Percentiles rank a stretch among this genome's conserved stretches.
Evolutionary conservation across 2,888 invertebrate genomes (phyloP).

Genomic region (Euphydryas editha): DNA sequence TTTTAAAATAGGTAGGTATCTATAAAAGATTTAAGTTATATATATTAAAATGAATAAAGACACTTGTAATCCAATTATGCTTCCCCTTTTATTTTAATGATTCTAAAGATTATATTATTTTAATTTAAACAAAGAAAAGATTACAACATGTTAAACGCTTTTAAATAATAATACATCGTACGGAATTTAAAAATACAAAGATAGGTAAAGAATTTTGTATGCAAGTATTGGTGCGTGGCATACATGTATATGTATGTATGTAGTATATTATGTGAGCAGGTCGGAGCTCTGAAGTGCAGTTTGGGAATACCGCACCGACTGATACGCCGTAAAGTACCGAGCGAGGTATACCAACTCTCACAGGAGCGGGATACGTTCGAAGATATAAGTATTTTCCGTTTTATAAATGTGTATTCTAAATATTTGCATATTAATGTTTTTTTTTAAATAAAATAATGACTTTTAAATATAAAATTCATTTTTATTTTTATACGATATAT

Average conservation of each 20-base stretch:
- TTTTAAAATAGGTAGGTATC: too few relatives aligned
- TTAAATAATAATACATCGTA: neutral
- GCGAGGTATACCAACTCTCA: conserved; percentile 49
- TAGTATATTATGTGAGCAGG: conserved; percentile 59
- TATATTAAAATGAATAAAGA: too few relatives aligned
- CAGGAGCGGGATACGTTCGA: conserved; percentile 34
- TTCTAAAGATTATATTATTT: neutral
- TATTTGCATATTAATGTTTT: too few relatives aligned
- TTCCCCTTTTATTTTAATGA: neutral
- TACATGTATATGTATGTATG: conserved; percentile 40
- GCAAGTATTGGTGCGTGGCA: conserved; percentile 38
- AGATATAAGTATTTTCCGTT: conserved; percentile 19
- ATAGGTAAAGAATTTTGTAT: conserved; percentile 35
- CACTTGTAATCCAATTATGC: too few relatives aligned
- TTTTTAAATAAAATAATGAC: too few relatives aligned
- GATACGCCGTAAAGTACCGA: conserved; percentile 78
- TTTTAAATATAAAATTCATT: too few relatives aligned
- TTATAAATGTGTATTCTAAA: too few relatives aligned
- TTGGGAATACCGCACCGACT: conserved; percentile 83
- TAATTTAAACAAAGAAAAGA: neutral
- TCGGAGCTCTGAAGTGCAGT: conserved; percentile 80
- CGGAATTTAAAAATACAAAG: conserved; percentile 23
- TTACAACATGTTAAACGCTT: neutral
- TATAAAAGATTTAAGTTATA: too few relatives aligned
- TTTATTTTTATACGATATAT: too few relatives aligned